These are phyloP conservation scores for Hippopotamyrus pictus DNA, from an alignment of 2,797 vertebrate species.

Conservation along the genomic window DNA sequence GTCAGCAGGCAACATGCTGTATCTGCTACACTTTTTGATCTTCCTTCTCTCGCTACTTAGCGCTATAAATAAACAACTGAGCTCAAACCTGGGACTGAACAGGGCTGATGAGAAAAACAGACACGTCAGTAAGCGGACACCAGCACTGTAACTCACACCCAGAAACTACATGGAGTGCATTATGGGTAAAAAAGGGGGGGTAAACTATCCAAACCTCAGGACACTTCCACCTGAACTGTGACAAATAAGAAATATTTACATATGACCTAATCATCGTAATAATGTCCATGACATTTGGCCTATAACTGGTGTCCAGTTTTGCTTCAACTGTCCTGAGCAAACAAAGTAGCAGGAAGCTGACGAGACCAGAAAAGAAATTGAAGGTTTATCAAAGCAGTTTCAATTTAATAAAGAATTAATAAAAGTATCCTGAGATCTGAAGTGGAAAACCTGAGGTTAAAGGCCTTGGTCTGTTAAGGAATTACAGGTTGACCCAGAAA, in stretches of 20 bases:
- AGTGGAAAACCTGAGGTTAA: background rate
- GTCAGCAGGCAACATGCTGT: background rate
- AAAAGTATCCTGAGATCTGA: background rate
- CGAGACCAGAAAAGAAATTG: background rate
- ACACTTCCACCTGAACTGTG: background rate
- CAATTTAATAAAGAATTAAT: background rate
- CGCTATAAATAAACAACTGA: background rate
- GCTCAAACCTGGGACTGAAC: background rate
- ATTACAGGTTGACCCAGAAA: background rate
- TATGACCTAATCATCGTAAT: background rate
- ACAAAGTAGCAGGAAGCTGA: background rate
- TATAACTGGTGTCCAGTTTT: background rate
- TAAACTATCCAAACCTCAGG: background rate
- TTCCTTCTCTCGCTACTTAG: background rate
- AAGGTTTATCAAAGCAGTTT: background rate
- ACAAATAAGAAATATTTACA: background rate
- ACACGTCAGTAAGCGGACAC: background rate
- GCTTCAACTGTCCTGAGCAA: background rate
- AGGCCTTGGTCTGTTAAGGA: background rate
- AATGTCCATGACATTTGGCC: background rate
- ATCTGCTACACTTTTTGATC: background rate
- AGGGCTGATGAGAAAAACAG: slow-evolving; percentile 1
- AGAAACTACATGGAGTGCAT: background rate
- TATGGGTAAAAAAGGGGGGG: background rate
- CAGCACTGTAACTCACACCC: background rate